Base-by-base conservation (phyloP, 2,113 vertebrate genomes). In the Dissostichus mawsoni region DNA sequence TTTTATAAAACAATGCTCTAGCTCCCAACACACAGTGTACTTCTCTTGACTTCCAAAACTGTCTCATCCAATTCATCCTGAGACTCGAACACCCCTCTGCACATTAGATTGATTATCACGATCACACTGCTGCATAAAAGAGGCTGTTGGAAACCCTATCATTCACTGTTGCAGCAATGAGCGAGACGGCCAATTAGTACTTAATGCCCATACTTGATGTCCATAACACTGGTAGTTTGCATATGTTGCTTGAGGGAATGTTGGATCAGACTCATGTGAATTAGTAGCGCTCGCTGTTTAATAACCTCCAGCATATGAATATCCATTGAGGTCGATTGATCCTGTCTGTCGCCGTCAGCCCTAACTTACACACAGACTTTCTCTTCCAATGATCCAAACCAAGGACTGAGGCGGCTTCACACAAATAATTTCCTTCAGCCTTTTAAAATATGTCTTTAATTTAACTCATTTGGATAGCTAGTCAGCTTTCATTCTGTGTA, bases 261-360 rank as follows among this genome's bases (percentile, higher is more conserved):
- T 70, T 78, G 83, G 69, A 80, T 77, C 62, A 69, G 61, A 29
- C 69, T 69, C 74, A 58, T 69, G 76, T 51, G 74, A 81, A 89
- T 83, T 80, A 36, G 55, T 48, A 17, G 67, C 63, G 59, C 67
- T 63, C 36, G 57, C 81, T 73, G n/a, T 56, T 64, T 75, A 80
- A 87, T 90, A 83, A 89, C 82, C 69, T 64, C 25, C 72, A 74
- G 33, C 78, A 82, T 62, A 86, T 87, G 70, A 84, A 87, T 90
- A 87, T 84, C 36, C 82, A 92, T 87, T 79, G 18, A 89, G 65
- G 59, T 55, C 12, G 64, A 89, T 75, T 84, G 71, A 92, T 91
- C 83, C 55, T 47, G 78, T 76, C 84, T 74, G 78, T 78, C 25
- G 69, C 80, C 71, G 29, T 41, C 55, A 67, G 74, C 74, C 41